These are phyloP conservation scores for Lichenostomus cassidix DNA, from an alignment of 2,113 vertebrate genomes.

Conservation along the genomic window DNA sequence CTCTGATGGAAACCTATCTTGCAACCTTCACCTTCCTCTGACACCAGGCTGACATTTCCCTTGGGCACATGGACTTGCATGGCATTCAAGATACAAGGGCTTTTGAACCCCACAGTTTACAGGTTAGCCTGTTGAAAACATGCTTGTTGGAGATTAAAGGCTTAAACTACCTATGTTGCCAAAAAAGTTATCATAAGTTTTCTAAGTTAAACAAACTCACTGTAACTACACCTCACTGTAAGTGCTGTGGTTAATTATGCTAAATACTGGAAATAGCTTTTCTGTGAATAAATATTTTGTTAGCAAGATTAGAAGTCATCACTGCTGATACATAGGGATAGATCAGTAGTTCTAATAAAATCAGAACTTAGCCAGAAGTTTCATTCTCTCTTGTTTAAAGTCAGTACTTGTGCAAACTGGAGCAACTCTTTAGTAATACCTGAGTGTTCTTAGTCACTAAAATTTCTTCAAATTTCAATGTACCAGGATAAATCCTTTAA, in stretches of 20 bases:
- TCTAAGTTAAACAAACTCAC: constrained; percentile 50
- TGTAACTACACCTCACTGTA: neutral
- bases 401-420: neutral
- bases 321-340: neutral
- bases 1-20: neutral
- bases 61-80: neutral
- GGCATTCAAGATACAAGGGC: constrained; percentile 11
- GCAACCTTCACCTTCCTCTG: neutral
- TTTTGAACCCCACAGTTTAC: constrained; percentile 39
- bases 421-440: neutral
- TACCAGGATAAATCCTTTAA: neutral
- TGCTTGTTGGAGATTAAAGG: constrained; percentile 61
- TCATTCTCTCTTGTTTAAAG: neutral
- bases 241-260: constrained; percentile 69
- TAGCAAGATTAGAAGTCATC: constrained; percentile 25
- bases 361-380: neutral
- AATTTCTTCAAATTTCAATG: neutral
- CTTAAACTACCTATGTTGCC: constrained; percentile 50
- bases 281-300: constrained; percentile 54
- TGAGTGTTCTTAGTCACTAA: neutral
- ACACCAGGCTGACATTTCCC: neutral
- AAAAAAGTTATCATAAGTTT: constrained; percentile 41
- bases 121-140: constrained; percentile 37
- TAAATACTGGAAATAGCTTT: constrained; percentile 66
- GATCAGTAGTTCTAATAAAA: constrained; percentile 17